Percentiles rank a stretch among this genome's conserved stretches.
phyloP scores from a whole-genome alignment of 1,140 invertebrate genomes.

The Drosophila ogumai region DNA sequence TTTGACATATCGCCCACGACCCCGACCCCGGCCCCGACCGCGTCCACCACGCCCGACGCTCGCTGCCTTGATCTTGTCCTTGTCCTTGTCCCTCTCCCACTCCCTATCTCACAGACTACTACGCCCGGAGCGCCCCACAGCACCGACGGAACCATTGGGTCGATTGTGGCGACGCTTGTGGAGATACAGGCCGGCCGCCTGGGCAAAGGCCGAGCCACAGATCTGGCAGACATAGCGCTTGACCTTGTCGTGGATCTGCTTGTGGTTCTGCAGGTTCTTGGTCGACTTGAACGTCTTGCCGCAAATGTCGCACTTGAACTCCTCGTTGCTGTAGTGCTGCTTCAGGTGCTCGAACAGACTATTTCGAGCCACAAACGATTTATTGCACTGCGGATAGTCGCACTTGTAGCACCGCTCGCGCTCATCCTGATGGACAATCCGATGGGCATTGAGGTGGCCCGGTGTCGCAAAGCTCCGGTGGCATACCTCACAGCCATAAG shows the following conservation, averaged over 20 bases:
- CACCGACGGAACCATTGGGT: constrained; percentile 60
- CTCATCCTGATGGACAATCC: constrained; percentile 67
- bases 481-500: constrained; percentile 66
- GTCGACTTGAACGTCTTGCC: constrained; percentile 79
- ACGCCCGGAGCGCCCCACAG: constrained; percentile 62
- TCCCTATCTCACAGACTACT: constrained; percentile 63
- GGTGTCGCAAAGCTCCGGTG: constrained; percentile 66
- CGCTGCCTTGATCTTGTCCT: constrained; percentile 16
- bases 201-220: constrained; percentile 85
- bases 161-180: constrained; percentile 85
- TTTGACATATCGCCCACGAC: constrained; percentile 30
- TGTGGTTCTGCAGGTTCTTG: constrained; percentile 82
- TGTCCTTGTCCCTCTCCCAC: constrained; percentile 31
- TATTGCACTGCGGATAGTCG: constrained; percentile 75
- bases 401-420: constrained; percentile 72
- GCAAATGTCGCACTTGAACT: constrained; percentile 85
- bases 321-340: constrained; percentile 85
- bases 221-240: constrained; percentile 84
- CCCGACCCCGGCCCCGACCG: constrained; percentile 25
- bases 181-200: constrained; percentile 83
- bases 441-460: constrained; percentile 71
- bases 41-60: constrained; percentile 3
- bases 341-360: constrained; percentile 85
- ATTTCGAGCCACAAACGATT: constrained; percentile 85
- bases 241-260: constrained; percentile 85